Percentiles rank a stretch among this genome's conserved stretches.
These are phyloP conservation scores for Microcebus murinus DNA, from an alignment of 2,113 vertebrate genomes.

Conservation along the genomic window DNA sequence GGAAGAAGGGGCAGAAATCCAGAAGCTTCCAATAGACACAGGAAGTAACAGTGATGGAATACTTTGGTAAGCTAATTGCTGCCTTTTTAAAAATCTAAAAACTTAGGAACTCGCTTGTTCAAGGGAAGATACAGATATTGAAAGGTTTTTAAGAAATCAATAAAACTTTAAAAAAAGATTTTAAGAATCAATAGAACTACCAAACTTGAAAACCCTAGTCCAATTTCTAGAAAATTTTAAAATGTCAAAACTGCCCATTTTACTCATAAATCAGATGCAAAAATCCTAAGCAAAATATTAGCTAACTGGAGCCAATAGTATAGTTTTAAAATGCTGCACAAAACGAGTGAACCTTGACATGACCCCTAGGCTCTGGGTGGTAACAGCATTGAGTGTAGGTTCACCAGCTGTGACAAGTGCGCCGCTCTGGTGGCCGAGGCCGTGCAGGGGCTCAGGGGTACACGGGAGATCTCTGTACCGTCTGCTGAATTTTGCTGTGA, in stretches of 20 bases:
- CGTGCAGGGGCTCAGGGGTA: background rate
- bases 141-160: background rate
- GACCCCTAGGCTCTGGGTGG: background rate
- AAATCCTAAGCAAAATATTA: background rate
- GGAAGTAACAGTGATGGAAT: background rate
- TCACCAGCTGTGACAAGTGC: background rate
- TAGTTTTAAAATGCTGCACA: background rate
- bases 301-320: background rate
- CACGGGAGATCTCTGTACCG: background rate
- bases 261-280: background rate
- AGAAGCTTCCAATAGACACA: background rate
- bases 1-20: background rate
- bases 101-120: background rate
- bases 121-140: background rate
- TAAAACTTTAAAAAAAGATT: background rate
- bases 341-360: fast-evolving
- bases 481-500: background rate
- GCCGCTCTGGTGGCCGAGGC: background rate
- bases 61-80: background rate
- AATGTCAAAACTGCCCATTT: background rate
- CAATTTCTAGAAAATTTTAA: background rate
- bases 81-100: background rate
- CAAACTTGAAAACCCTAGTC: background rate
- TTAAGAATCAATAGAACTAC: background rate
- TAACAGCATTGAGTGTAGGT: fast-evolving